Percentiles rank a stretch among this genome's conserved stretches.
These are phyloP conservation scores for Mythimna ferrago DNA, from an alignment of 2,888 invertebrate species.

Conservation along the genomic window DNA sequence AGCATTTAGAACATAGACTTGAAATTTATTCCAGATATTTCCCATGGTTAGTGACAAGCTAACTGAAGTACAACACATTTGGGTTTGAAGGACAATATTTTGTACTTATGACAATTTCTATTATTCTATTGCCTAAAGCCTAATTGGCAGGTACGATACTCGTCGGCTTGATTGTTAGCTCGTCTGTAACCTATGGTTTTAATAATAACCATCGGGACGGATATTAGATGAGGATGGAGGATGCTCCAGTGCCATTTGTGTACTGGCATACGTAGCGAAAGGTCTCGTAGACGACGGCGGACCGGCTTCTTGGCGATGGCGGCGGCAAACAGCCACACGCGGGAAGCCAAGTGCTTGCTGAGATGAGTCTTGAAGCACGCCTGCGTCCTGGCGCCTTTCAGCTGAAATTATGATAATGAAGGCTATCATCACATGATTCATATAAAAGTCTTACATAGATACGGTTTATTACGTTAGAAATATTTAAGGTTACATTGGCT, in stretches of 20 bases:
- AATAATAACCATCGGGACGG: background rate
- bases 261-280: background rate
- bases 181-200: background rate
- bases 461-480: background rate
- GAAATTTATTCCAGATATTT: background rate
- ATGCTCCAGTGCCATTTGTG: background rate
- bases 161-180: background rate
- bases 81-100: background rate
- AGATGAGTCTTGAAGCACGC: background rate
- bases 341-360: background rate
- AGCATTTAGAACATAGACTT: background rate
- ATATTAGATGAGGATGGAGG: background rate
- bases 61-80: background rate
- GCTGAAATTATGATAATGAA: background rate
- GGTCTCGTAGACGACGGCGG: rapidly evolving
- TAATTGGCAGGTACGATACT: background rate
- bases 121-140: background rate
- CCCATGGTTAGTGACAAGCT: background rate
- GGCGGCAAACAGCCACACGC: background rate
- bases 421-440: background rate
- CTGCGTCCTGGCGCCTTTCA: background rate
- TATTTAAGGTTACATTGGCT: background rate
- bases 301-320: background rate
- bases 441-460: background rate
- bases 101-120: too few species aligned